phyloP scores from a whole-genome alignment of 2,888 invertebrate species.

The Chloromyia formosa region DNA sequence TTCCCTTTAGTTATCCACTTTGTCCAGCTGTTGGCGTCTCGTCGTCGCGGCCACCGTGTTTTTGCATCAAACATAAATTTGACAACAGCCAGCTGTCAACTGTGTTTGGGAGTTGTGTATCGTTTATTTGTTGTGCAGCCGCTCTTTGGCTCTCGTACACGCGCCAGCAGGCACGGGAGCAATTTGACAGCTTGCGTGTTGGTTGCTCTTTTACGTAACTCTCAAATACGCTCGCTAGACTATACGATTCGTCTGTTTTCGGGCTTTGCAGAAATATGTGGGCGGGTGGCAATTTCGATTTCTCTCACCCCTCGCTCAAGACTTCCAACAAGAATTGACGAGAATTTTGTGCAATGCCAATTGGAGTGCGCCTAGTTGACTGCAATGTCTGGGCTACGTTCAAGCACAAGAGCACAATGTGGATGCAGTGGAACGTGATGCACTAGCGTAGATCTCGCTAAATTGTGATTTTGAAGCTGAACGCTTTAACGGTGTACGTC shows the following conservation, averaged over 20 bases:
- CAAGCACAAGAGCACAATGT: too few species aligned
- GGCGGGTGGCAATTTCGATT: conserved; percentile 10
- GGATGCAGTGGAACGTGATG: neutral
- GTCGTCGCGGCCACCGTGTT: conserved; percentile 13
- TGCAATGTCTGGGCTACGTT: conserved; percentile 16
- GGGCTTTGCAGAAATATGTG: conserved; percentile 8
- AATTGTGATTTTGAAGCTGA: too few species aligned
- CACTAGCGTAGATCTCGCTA: too few species aligned
- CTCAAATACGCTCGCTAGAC: neutral
- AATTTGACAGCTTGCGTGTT: conserved; percentile 21
- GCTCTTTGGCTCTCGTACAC: neutral
- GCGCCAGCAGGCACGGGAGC: neutral
- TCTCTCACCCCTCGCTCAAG: neutral
- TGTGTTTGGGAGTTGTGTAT: too few species aligned
- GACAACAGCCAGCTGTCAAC: conserved; percentile 20
- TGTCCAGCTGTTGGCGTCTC: neutral
- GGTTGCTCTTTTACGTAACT: conserved; percentile 37
- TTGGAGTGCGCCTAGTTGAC: conserved; percentile 27
- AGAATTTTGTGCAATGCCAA: neutral
- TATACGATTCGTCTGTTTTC: neutral
- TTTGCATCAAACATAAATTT: conserved; percentile 31
- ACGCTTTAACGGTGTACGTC: too few species aligned
- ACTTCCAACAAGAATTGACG: too few species aligned
- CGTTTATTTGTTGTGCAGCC: neutral
- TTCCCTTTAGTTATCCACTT: neutral